Conservation (phyloP, 2,888 invertebrate genomes). For the Drepana falcataria region DNA sequence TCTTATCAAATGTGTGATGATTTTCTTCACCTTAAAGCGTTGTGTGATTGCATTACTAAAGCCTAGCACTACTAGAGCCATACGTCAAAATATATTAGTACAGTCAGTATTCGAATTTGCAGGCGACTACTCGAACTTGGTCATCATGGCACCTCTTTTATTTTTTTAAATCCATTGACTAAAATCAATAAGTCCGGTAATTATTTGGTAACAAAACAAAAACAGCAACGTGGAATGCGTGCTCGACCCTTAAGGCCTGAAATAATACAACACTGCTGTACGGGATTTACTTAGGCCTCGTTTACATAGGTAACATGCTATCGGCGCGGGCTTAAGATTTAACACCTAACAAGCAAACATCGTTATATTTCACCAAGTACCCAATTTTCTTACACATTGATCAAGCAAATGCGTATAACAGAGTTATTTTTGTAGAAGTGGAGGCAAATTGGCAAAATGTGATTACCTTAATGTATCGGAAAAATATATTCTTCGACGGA, state of each 20-base stretch:
- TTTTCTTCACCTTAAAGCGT: too few species aligned
- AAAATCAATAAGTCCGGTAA: not conserved
- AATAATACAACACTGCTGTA: conserved; percentile 8
- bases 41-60: too few species aligned
- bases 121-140: too few species aligned
- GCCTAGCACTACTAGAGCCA: too few species aligned
- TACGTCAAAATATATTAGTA: too few species aligned
- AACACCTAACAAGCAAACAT: conserved; percentile 8
- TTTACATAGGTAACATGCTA: not conserved
- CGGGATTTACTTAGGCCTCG: conserved; percentile 6
- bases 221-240: conserved; percentile 1
- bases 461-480: not conserved
- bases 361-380: not conserved
- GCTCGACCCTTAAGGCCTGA: not conserved
- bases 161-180: not conserved
- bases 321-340: conserved; percentile 12
- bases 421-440: not conserved
- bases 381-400: not conserved
- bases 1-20: too few species aligned
- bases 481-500: not conserved
- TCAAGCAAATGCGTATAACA: not conserved
- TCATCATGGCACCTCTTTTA: too few species aligned
- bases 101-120: too few species aligned
- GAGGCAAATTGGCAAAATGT: not conserved
- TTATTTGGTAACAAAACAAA: not conserved